These are phyloP conservation scores for Epiblema foenella DNA, from an alignment of 2,888 invertebrate genomes.

Conservation along the genomic window DNA sequence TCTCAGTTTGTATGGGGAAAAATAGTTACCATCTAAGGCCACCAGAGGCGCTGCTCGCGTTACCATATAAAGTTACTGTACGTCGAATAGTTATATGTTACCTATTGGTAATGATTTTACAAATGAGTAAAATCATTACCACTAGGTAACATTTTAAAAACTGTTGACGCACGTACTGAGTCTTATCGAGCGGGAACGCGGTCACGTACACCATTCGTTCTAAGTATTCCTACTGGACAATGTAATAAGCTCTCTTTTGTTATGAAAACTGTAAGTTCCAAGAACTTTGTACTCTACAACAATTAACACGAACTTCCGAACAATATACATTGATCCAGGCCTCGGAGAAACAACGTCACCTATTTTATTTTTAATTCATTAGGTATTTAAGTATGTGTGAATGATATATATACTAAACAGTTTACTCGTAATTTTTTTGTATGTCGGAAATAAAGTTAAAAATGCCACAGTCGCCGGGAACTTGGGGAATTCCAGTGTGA, in stretches of 20 bases:
- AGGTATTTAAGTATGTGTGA: too few species aligned
- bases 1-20: too few species aligned
- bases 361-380: neutral
- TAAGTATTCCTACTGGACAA: constrained; percentile 35
- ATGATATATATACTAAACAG: too few species aligned
- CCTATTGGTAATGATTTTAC: neutral
- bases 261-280: constrained; percentile 12
- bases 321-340: constrained; percentile 10
- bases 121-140: too few species aligned
- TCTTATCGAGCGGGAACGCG: constrained; percentile 36
- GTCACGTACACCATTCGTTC: constrained; percentile 39
- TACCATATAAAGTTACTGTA: too few species aligned
- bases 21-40: too few species aligned
- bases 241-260: constrained; percentile 25
- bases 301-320: constrained; percentile 17
- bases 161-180: constrained; percentile 24
- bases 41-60: too few species aligned
- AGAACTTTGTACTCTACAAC: constrained; percentile 19
- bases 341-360: neutral
- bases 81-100: neutral
- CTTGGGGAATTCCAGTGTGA: neutral
- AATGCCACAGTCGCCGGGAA: neutral
- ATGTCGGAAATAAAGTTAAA: too few species aligned
- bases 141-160: constrained; percentile 20
- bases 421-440: too few species aligned